These are phyloP conservation scores for Meliscaeva auricollis DNA, from an alignment of 2,888 invertebrate genomes.

Conservation along the genomic window DNA sequence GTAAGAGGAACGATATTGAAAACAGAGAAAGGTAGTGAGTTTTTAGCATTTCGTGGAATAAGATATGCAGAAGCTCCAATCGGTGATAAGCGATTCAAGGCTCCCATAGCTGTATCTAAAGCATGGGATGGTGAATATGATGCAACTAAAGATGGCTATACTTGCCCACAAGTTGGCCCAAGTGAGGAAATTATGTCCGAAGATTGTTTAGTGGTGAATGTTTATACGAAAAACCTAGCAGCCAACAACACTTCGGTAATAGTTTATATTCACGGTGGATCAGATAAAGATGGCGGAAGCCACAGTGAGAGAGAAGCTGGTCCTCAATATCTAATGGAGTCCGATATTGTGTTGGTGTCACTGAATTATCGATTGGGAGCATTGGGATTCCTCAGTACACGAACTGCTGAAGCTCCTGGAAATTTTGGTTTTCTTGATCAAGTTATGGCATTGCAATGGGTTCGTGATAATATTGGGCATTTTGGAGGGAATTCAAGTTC, in stretches of 20 bases:
- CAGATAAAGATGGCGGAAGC: constrained; percentile 79
- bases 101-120: constrained; percentile 78
- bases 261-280: constrained; percentile 81
- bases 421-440: constrained; percentile 89
- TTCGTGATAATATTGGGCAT: constrained; percentile 86
- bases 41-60: constrained; percentile 85
- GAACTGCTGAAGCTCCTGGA: constrained; percentile 87
- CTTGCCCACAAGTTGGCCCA: constrained; percentile 80
- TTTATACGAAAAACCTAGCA: constrained; percentile 84
- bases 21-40: constrained; percentile 82
- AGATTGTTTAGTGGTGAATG: constrained; percentile 88
- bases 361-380: constrained; percentile 82
- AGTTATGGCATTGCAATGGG: constrained; percentile 87
- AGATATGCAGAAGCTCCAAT: constrained; percentile 84
- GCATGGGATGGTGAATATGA: constrained; percentile 81
- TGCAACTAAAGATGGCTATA: constrained; percentile 83
- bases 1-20: constrained; percentile 83
- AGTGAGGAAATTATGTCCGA: constrained; percentile 84
- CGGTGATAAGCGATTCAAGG: constrained; percentile 84
- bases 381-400: constrained; percentile 86
- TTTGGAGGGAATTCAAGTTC: constrained; percentile 88
- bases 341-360: constrained; percentile 81
- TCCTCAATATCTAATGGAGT: constrained; percentile 80
- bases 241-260: constrained; percentile 77
- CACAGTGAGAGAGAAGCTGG: constrained; percentile 79